These are phyloP conservation scores for Sebastes vulpes DNA, from an alignment of 2,797 vertebrate species.

Conservation along the genomic window DNA sequence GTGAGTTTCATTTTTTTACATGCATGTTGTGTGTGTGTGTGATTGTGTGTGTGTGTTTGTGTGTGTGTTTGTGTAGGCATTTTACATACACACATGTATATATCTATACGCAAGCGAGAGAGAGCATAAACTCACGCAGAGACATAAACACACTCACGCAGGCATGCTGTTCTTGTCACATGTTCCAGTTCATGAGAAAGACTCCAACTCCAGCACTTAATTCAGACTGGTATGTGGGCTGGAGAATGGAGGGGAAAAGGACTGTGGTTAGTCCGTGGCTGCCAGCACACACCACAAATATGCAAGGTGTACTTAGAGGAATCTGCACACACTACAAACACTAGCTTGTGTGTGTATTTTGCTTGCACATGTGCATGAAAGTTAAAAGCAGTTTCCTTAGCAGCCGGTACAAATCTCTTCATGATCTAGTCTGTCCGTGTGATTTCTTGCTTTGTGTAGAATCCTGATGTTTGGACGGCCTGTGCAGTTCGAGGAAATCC, in stretches of 20 bases:
- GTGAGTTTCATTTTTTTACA: constrained; percentile 75
- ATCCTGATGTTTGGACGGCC: constrained; percentile 95
- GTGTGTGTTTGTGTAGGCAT: not conserved
- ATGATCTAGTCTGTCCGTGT: constrained; percentile 3
- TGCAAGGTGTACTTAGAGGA: constrained; percentile 91
- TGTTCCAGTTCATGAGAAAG: constrained; percentile 61
- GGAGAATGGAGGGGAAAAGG: constrained; percentile 80
- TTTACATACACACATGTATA: too few species aligned
- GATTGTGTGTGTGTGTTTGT: not conserved
- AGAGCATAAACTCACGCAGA: constrained; percentile 3
- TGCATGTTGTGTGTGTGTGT: not conserved
- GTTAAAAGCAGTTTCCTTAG: constrained; percentile 24
- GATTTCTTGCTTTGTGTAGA: constrained; percentile 70
- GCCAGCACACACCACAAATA: constrained; percentile 92
- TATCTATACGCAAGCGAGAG: not conserved
- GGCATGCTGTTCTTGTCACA: constrained; percentile 54
- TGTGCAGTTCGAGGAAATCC: constrained; percentile 94
- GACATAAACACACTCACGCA: constrained; percentile 50
- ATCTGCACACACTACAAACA: constrained; percentile 69
- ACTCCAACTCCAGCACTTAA: constrained; percentile 45
- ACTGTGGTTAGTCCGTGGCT: constrained; percentile 85
- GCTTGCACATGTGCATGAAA: constrained; percentile 30
- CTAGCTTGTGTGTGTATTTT: constrained; percentile 67
- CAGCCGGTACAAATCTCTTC: constrained; percentile 27
- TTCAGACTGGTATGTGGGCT: constrained; percentile 84